Evolutionary conservation across 2,113 vertebrate species (phyloP).

Genomic region (Festucalex cinctus): DNA sequence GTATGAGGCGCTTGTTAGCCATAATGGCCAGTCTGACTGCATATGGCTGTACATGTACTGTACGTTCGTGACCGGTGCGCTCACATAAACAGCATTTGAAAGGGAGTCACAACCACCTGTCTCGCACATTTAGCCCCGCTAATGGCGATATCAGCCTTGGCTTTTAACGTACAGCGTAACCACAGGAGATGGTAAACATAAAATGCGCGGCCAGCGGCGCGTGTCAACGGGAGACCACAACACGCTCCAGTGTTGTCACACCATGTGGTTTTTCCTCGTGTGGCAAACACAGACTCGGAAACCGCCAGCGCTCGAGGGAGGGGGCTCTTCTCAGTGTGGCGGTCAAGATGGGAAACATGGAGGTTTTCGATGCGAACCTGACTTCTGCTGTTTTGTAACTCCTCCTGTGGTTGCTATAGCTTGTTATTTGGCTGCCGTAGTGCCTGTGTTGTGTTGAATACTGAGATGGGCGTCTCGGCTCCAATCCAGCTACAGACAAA

Average conservation of each 20-base stretch:
- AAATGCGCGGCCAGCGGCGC: slow-evolving; percentile 46
- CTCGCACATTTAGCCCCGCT: slow-evolving; percentile 63
- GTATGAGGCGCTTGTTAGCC: slow-evolving; percentile 49
- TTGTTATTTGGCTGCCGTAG: slow-evolving; percentile 35
- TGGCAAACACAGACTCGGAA: slow-evolving; percentile 39
- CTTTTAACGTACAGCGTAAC: slow-evolving; percentile 62
- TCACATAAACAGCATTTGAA: slow-evolving; percentile 57
- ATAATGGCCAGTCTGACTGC: slow-evolving; percentile 43
- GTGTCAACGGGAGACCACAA: slow-evolving; percentile 57
- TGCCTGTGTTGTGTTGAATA: slow-evolving; percentile 43
- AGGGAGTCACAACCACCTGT: slow-evolving; percentile 61
- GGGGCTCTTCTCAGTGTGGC: slow-evolving; percentile 41
- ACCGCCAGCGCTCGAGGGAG: slow-evolving; percentile 30
- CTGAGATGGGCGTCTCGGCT: slow-evolving; percentile 38
- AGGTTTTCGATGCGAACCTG: slow-evolving; percentile 28
- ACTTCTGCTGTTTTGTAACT: slow-evolving; percentile 32
- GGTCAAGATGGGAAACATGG: slow-evolving; percentile 18
- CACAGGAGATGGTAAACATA: slow-evolving; percentile 62
- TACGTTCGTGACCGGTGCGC: slow-evolving; percentile 44
- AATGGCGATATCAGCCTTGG: slow-evolving; percentile 61
- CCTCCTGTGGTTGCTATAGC: slow-evolving; percentile 41
- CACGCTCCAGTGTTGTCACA: slow-evolving; percentile 58
- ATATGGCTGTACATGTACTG: slow-evolving; percentile 37
- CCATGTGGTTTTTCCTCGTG: slow-evolving; percentile 67
- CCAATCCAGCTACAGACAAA: slow-evolving; percentile 36